Percentiles rank a stretch among this genome's conserved stretches.
Evolutionary conservation across 2,888 invertebrate species (phyloP).

Genomic region (Ennomos erosarius): DNA sequence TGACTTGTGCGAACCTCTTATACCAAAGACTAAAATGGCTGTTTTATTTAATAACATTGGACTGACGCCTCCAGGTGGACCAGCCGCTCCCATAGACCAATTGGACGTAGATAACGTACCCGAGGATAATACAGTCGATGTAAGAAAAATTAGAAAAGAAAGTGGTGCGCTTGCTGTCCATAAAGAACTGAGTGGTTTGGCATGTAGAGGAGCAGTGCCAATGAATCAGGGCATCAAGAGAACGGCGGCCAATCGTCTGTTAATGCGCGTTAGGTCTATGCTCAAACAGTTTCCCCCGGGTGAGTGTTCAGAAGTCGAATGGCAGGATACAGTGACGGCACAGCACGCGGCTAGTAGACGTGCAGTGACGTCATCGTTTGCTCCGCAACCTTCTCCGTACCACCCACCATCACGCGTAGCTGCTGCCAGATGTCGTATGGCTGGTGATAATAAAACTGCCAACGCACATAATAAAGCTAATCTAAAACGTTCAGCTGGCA

Average conservation of each 20-base stretch:
- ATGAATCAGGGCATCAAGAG: slow-evolving; percentile 76
- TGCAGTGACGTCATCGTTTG: slow-evolving; percentile 75
- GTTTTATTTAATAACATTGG: slow-evolving; percentile 63
- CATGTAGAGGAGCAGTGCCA: slow-evolving; percentile 62
- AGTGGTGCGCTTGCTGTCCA: slow-evolving; percentile 75
- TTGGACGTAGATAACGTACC: slow-evolving; percentile 51
- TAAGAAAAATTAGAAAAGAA: slow-evolving; percentile 65
- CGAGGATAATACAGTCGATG: slow-evolving; percentile 63
- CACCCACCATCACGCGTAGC: slow-evolving; percentile 53
- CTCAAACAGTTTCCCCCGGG: slow-evolving; percentile 70
- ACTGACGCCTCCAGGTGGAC: slow-evolving; percentile 52
- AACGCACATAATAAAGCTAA: slow-evolving; percentile 55
- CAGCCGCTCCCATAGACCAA: slow-evolving; percentile 49
- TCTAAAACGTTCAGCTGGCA: slow-evolving; percentile 48
- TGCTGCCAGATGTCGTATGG: slow-evolving; percentile 62
- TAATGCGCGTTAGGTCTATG: slow-evolving; percentile 68
- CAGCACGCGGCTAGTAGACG: slow-evolving; percentile 73
- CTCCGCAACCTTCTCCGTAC: slow-evolving; percentile 63
- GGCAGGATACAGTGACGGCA: slow-evolving; percentile 70
- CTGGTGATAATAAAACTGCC: slow-evolving; percentile 63
- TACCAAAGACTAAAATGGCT: slow-evolving; percentile 60
- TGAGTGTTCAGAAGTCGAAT: slow-evolving; percentile 62
- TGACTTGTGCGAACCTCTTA: slow-evolving; percentile 65
- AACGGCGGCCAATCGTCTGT: slow-evolving; percentile 73
- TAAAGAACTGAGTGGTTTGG: slow-evolving; percentile 66